Percentiles rank a stretch among this genome's conserved stretches.
Conservation (phyloP, 2,797 vertebrate species). For the Kryptolebias ocellatus region DNA sequence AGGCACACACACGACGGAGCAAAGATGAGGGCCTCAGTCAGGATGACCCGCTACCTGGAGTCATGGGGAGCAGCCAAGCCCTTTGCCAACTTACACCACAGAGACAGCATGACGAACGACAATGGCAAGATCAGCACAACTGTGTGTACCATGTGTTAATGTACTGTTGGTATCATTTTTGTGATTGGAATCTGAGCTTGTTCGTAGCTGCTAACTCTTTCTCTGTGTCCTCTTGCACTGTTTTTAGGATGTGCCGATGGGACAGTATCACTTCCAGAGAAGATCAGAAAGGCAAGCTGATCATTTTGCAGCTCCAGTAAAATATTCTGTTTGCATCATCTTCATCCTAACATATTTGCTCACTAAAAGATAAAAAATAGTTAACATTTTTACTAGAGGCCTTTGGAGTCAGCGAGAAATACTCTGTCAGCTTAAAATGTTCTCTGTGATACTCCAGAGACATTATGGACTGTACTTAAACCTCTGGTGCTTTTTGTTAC, state of each 20-base stretch:
- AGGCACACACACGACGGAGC: constrained; percentile 87
- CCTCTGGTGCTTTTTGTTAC: constrained; percentile 28
- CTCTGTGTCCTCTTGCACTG: constrained; percentile 23
- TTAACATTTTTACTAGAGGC: constrained; percentile 24
- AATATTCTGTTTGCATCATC: constrained; percentile 48
- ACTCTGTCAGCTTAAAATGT: constrained; percentile 30
- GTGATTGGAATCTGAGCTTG: background rate
- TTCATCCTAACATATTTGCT: constrained; percentile 8
- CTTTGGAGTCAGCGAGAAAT: constrained; percentile 41
- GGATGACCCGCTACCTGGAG: constrained; percentile 95
- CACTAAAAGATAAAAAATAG: constrained; percentile 31
- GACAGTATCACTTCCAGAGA: constrained; percentile 92
- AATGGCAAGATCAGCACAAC: constrained; percentile 94
- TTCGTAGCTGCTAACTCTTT: constrained; percentile 24
- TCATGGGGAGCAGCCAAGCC: constrained; percentile 97
- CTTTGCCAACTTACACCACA: constrained; percentile 84
- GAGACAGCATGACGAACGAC: constrained; percentile 95
- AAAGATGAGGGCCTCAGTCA: constrained; percentile 94
- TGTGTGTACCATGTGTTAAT: constrained; percentile 72
- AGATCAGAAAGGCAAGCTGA: constrained; percentile 87
- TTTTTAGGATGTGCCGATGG: constrained; percentile 91
- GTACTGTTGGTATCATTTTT: constrained; percentile 11
- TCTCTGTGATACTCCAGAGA: background rate
- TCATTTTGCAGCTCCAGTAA: constrained; percentile 26
- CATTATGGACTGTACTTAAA: too few species aligned